Base-by-base conservation (phyloP, 1,140 invertebrate species). In the Panagrolaimus sp. region DNA sequence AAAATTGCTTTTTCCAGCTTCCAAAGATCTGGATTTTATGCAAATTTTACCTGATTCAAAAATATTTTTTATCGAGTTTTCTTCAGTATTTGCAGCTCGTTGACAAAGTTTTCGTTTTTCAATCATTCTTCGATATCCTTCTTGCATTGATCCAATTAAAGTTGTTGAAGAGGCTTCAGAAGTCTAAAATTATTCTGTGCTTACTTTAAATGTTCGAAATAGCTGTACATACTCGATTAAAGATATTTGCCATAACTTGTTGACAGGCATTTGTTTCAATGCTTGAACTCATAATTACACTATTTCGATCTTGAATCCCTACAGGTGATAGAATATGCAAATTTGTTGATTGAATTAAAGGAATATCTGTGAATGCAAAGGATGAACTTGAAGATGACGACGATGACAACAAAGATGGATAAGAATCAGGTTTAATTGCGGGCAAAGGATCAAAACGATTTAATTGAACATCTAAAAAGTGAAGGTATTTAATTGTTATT, bases 61-160 rank as follows among this genome's bases (percentile, higher is more conserved):
- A 38, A 38, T 38, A 38, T 38, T 38, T 38, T 38, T 38, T 38
- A 38, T 38, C 2, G 32, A 38, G 7, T 38, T 38, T 38, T 38
- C 32, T 38, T 38, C 32, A 38, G 2, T 38, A 38, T 38, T 38
- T 38, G 32, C 32, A 38, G 32, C 32, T 38, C 32, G 32, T 38
- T 38, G 32, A 38, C 32, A 38, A 2, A 38, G 32, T 38, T 38
- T 38, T 38, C 32, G 32, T 38, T 38, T 38, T 38, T 38, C 32
- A 38, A 38, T 38, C 28, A 58, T 26, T 58, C 10, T 10, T 21
- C 21, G 52, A 58, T 26, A 26, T 28, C 0, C 21, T 58, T 9
- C 21, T 58, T 24, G 52, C 28, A 28, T 21, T 58, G 52, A 58
- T 26, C 52, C 52, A 58, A 26, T 58, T 58, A 28, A 21, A 58